Evolutionary conservation across 2,797 vertebrate genomes (phyloP).

Genomic region (Sebastiscus albofasciatus): DNA sequence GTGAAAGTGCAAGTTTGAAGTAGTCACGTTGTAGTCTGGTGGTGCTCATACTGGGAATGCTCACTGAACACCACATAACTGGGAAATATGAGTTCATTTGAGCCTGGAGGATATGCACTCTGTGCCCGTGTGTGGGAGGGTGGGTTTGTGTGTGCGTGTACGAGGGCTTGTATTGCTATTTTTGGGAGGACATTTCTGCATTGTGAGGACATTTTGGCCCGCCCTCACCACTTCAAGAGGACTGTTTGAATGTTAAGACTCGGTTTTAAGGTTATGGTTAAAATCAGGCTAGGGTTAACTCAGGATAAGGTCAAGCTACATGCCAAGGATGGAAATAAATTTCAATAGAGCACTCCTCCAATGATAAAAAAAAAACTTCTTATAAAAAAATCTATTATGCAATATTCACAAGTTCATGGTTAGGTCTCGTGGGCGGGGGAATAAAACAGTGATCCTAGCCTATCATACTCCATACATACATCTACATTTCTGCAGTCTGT

Average conservation of each 20-base stretch:
- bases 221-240: background rate
- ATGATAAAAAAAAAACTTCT: no score
- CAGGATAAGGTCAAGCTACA: no score
- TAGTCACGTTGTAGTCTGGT: background rate
- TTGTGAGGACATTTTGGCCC: background rate
- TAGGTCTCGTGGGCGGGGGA: background rate
- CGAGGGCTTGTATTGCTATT: background rate
- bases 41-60: background rate
- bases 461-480: no score
- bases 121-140: background rate
- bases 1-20: background rate
- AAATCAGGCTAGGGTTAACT: background rate
- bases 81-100: constrained; percentile 27
- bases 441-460: no score
- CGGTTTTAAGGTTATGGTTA: background rate
- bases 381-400: no score
- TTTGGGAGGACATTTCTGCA: background rate
- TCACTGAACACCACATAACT: constrained; percentile 3
- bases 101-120: background rate
- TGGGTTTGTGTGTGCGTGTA: background rate
- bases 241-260: background rate
- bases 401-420: background rate
- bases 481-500: no score
- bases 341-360: no score
- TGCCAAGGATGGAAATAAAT: no score